Conservation (phyloP, 2,797 vertebrate species). For the Anas georgica region DNA sequence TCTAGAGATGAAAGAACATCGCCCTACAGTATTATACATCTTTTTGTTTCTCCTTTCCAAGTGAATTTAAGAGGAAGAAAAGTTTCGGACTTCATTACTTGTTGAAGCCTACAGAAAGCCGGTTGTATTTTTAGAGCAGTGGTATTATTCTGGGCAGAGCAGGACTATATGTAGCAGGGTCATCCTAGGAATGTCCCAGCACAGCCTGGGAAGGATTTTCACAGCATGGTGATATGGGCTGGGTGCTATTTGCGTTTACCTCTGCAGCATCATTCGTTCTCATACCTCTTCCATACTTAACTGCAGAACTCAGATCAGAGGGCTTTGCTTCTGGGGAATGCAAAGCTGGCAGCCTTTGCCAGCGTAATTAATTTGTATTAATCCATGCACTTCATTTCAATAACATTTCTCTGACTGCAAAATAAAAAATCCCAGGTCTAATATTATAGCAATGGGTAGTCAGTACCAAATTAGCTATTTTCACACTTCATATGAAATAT, state of each 20-base stretch:
- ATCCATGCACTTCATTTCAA: background rate
- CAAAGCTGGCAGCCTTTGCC: conserved; percentile 75
- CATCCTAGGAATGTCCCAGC: background rate
- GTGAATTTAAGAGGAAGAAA: conserved; percentile 1
- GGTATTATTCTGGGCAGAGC: background rate
- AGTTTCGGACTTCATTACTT: background rate
- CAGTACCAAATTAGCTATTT: background rate
- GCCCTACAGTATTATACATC: background rate
- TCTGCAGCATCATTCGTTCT: background rate
- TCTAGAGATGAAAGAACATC: conserved; percentile 3
- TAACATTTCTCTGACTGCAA: background rate
- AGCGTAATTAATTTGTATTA: conserved; percentile 72
- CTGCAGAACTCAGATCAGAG: conserved; percentile 71
- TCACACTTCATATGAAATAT: background rate
- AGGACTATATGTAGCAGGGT: background rate
- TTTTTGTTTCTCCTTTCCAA: conserved; percentile 12
- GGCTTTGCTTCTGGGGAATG: conserved; percentile 75
- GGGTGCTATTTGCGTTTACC: background rate
- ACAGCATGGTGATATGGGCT: background rate
- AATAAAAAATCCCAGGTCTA: background rate
- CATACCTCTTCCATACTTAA: conserved; percentile 47
- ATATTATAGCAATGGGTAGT: background rate
- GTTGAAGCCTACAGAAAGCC: background rate
- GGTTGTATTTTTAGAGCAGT: conserved; percentile 10
- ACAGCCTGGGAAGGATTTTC: background rate